phyloP scores from a whole-genome alignment of 2,113 vertebrate species.

The Gnathonemus longibarbis region DNA sequence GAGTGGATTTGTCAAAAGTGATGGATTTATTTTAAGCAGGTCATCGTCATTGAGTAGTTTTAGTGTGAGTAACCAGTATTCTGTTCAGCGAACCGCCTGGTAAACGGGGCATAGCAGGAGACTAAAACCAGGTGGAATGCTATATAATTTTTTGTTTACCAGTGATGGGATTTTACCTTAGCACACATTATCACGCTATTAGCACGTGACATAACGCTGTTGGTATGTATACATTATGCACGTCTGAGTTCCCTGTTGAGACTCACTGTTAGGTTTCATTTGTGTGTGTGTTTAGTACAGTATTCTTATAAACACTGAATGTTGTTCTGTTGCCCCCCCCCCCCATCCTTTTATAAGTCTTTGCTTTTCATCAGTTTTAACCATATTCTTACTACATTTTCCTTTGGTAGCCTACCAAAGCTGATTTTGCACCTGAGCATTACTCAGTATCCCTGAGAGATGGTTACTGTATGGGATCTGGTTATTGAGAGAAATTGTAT shows the following conservation, averaged over 20 bases:
- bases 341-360: neutral
- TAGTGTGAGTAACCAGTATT: conserved; percentile 3
- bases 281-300: neutral
- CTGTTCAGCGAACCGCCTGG: neutral
- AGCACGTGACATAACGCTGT: neutral
- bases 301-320: neutral
- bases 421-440: conserved; percentile 9
- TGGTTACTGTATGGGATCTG: conserved; percentile 5
- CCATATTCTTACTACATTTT: neutral
- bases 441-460: neutral
- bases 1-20: too few species aligned
- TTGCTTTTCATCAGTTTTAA: neutral
- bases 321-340: neutral
- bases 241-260: neutral
- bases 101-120: neutral
- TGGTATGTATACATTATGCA: neutral
- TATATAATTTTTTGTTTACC: neutral
- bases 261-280: neutral
- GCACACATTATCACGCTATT: neutral
- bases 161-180: neutral
- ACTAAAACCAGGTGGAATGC: neutral
- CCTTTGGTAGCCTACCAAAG: neutral
- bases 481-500: conserved; percentile 10
- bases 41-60: neutral
- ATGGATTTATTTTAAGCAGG: neutral